Conservation (phyloP, 1,140 invertebrate genomes). For the Camponotus vicinus region DNA sequence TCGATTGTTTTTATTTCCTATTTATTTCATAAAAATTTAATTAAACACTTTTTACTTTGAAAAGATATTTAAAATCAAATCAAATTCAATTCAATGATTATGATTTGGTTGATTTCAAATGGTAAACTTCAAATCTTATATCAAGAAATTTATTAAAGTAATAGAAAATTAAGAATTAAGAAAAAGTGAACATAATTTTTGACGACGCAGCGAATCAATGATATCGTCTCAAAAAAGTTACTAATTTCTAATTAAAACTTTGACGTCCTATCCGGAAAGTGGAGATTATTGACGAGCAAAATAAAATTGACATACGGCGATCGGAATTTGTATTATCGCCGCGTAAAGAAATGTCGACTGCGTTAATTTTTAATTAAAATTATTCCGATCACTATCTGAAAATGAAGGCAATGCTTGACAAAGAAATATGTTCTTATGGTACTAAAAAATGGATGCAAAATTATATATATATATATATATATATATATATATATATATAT, state of each 20-base stretch:
- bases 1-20: background rate
- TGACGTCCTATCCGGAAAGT: constrained; percentile 32
- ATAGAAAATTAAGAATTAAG: background rate
- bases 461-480: background rate
- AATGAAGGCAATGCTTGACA: constrained; percentile 17
- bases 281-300: background rate
- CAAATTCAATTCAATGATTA: constrained; percentile 12
- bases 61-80: constrained; percentile 16
- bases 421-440: background rate
- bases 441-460: constrained; percentile 1
- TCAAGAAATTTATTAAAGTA: background rate
- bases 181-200: constrained; percentile 27
- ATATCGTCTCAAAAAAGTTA: constrained; percentile 21
- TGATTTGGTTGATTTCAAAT: background rate
- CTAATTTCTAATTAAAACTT: constrained; percentile 64
- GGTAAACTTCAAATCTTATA: background rate
- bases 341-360: constrained; percentile 11
- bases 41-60: background rate
- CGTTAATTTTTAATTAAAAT: constrained; percentile 59
- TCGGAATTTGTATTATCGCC: constrained; percentile 21
- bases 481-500: background rate
- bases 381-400: background rate
- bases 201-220: constrained; percentile 12
- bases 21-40: background rate
- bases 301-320: constrained; percentile 1